Evolutionary conservation across 2,888 invertebrate species (phyloP).

Genomic region (Theodoxus fluviatilis): DNA sequence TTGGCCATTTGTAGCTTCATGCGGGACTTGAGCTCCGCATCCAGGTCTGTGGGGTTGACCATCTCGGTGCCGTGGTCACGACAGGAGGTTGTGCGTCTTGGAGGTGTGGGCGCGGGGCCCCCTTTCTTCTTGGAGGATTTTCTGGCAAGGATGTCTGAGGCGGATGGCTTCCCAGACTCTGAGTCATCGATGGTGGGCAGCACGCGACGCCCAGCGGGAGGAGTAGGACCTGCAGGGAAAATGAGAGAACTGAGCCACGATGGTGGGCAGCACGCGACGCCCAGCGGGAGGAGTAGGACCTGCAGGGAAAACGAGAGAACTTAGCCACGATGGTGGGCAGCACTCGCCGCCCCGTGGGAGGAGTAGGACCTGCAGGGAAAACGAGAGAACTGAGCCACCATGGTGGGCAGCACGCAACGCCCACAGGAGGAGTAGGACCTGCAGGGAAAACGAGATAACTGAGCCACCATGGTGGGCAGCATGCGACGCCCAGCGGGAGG

Average conservation of each 20-base stretch:
- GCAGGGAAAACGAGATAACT: too few species aligned
- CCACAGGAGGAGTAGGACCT: too few species aligned
- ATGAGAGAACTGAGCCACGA: not conserved
- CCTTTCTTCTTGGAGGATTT: constrained; percentile 45
- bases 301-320: too few species aligned
- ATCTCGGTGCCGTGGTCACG: constrained; percentile 42
- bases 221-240: constrained; percentile 52
- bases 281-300: too few species aligned
- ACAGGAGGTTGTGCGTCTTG: constrained; percentile 90
- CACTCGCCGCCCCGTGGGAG: too few species aligned
- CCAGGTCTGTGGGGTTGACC: constrained; percentile 40
- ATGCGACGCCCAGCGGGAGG: too few species aligned
- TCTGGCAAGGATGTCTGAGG: constrained; percentile 48
- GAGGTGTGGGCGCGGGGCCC: constrained; percentile 74
- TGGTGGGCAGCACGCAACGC: too few species aligned
- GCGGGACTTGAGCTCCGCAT: constrained; percentile 53
- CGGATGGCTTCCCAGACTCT: constrained; percentile 47
- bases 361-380: too few species aligned
- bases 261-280: too few species aligned
- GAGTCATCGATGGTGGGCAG: constrained; percentile 48
- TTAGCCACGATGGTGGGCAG: too few species aligned
- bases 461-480: too few species aligned
- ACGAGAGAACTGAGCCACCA: too few species aligned
- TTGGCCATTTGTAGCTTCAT: constrained; percentile 58
- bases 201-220: constrained; percentile 50